Base-by-base conservation (phyloP, 2,888 invertebrate genomes). In the Piscicola geometra region DNA sequence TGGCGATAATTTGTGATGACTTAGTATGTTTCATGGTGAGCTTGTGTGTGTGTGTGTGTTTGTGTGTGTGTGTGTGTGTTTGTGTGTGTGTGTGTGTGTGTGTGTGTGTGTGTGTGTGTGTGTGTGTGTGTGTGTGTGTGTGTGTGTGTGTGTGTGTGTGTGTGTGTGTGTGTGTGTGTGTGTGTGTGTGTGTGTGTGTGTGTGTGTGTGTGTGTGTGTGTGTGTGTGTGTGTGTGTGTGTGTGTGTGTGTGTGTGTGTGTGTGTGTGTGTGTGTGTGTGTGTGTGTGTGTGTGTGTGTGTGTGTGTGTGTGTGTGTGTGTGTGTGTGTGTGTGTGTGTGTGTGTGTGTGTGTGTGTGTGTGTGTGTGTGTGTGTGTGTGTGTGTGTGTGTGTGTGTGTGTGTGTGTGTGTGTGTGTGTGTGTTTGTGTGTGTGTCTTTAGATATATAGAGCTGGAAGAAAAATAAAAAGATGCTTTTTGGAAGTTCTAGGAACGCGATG, bases 201-300 rank as follows among this genome's bases (percentile, higher is more conserved):
- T 66, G 66, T 36, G 66, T 1, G 67, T 66, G 74, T 66, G 67
- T 66, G 64, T 74, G 47, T 50, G 71, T 67, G 67, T 67, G 67
- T 67, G 67, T 67, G 67, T 35, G 56, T 73, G 60, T 64, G 60
- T 33, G 35, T 64, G 64, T 73, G 30, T 73, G 73, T 73, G 33
- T 73, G 73, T 56, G n/a, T 73, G 35, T 73, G 60, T 56, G 60
- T 56, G 25, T 9, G 33, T 71, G 25, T 71, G 32, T 70, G 36
- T 32, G 30, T 70, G 36, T 70, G 41, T 71, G 52, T 71, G 33
- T 47, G 56, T 71, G 35, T 30, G 70, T 52, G 71, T 60, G 72
- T 56, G 72, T 72, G 72, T 72, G 72, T 56, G 72, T 72, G 72
- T 72, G 60, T 56, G 72, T 72, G 72, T 0, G 72, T 56, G 72